These are phyloP conservation scores for Ataeniobius toweri DNA, from an alignment of 2,797 vertebrate species.

Conservation along the genomic window DNA sequence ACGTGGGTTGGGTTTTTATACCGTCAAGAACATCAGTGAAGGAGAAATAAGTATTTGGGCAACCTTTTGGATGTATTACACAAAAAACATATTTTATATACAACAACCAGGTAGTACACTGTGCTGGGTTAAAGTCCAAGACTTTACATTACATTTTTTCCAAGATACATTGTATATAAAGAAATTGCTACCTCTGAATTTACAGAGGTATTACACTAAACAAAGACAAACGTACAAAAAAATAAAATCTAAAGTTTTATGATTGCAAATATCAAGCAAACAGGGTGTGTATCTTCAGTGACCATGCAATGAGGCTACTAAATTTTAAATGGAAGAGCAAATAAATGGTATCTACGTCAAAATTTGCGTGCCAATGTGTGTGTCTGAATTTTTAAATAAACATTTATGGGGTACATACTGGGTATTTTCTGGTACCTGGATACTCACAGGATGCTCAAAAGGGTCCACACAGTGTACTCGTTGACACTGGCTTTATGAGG, in stretches of 20 bases:
- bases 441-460: too few relatives aligned
- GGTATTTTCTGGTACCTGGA: too few relatives aligned
- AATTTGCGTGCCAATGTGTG: too few relatives aligned
- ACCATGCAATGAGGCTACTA: too few relatives aligned
- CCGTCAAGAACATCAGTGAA: constrained; percentile 30
- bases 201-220: not conserved
- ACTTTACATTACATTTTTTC: not conserved
- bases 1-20: constrained; percentile 69
- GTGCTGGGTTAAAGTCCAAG: not conserved
- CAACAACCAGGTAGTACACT: not conserved
- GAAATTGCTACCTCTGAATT: not conserved
- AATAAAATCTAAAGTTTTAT: not conserved
- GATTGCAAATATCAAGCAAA: not conserved
- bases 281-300: too few relatives aligned
- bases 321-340: too few relatives aligned
- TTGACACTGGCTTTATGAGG: too few relatives aligned
- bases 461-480: too few relatives aligned
- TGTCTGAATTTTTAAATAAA: too few relatives aligned
- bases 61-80: not conserved
- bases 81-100: not conserved
- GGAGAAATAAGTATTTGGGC: constrained; percentile 10
- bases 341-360: too few relatives aligned
- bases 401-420: too few relatives aligned
- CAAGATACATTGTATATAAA: not conserved
- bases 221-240: not conserved